These are phyloP conservation scores for Rissa tridactyla DNA, from an alignment of 2,113 vertebrate genomes.

Conservation along the genomic window DNA sequence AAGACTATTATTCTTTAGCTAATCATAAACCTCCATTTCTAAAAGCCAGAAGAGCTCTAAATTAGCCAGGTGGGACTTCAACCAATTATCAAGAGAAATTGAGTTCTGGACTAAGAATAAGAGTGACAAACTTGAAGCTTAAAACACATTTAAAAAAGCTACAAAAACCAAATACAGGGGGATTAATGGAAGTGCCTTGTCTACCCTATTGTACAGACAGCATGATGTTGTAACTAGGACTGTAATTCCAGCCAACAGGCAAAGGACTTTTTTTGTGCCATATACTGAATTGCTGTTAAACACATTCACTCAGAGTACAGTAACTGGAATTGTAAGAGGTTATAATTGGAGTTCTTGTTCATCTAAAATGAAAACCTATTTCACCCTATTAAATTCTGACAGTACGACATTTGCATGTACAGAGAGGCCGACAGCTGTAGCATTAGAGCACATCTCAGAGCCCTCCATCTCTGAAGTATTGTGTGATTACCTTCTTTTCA, in stretches of 20 bases:
- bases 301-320: background rate
- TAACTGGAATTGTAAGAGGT: background rate
- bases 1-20: background rate
- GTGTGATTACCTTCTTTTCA: background rate
- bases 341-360: slow-evolving; percentile 32
- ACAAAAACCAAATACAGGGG: background rate
- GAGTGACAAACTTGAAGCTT: background rate
- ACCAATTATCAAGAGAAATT: background rate
- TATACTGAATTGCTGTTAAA: background rate
- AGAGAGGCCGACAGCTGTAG: background rate
- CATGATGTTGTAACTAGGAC: background rate
- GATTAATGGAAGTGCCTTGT: background rate
- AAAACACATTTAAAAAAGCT: background rate
- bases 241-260: background rate
- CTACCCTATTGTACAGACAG: background rate
- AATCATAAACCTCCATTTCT: background rate
- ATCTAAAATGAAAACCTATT: slow-evolving; percentile 38
- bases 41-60: background rate
- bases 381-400: slow-evolving; percentile 23
- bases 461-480: background rate
- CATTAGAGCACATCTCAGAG: background rate
- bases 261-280: background rate
- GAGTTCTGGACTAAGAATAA: background rate
- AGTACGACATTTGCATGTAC: background rate
- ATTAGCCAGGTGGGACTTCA: background rate